A percentile compares a stretch with the other conserved stretches of the same genome.
Conservation (phyloP, 2,888 invertebrate species). For the Euzophera pinguis region DNA sequence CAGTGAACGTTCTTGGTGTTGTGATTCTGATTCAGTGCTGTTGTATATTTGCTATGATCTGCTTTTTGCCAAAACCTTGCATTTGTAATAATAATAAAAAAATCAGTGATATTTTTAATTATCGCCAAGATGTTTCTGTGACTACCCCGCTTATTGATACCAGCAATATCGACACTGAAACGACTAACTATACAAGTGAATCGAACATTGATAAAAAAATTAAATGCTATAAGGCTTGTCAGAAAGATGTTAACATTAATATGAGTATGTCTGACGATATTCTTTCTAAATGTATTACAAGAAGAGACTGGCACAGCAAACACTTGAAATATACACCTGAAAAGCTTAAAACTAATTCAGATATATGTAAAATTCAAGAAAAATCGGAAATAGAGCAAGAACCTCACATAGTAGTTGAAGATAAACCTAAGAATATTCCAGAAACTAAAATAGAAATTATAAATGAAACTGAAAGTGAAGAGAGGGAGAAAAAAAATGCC, state of each 20-base stretch:
- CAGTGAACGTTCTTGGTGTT: constrained; percentile 32
- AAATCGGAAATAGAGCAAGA: background rate
- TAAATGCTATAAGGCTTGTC: constrained; percentile 62
- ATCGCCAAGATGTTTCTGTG: constrained; percentile 56
- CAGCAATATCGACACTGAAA: constrained; percentile 59
- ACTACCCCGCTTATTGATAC: constrained; percentile 63
- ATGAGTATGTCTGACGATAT: constrained; percentile 65
- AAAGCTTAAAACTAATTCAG: background rate
- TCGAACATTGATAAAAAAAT: constrained; percentile 54
- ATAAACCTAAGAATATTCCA: background rate
- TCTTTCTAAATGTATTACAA: constrained; percentile 58
- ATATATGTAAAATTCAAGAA: constrained; percentile 5
- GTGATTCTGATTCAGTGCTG: constrained; percentile 49
- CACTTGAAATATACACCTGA: constrained; percentile 37
- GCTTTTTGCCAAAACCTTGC: constrained; percentile 39
- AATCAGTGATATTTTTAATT: constrained; percentile 51
- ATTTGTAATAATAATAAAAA: constrained; percentile 37
- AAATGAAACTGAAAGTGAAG: constrained; percentile 25
- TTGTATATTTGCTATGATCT: constrained; percentile 49
- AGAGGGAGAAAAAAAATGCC: constrained; percentile 1
- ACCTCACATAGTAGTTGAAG: background rate
- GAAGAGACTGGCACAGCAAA: constrained; percentile 55
- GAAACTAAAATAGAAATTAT: constrained; percentile 36
- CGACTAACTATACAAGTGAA: constrained; percentile 51
- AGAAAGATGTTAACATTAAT: constrained; percentile 42